Percentiles rank a stretch among this genome's conserved stretches.
Evolutionary conservation across 2,113 vertebrate species (phyloP).

Genomic region (Tichodroma muraria): DNA sequence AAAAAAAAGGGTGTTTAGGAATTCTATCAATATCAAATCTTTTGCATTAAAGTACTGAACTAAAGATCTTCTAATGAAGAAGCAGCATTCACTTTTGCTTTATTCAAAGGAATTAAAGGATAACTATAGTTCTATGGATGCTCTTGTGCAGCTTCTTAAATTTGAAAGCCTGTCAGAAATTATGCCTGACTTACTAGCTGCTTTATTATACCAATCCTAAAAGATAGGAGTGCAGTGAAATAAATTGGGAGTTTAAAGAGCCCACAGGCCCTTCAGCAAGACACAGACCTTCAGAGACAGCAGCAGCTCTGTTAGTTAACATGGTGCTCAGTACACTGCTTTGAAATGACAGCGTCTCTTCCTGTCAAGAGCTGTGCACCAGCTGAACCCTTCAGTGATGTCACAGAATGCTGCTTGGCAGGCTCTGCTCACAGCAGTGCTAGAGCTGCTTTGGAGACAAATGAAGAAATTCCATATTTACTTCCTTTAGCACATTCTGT

Average conservation of each 20-base stretch:
- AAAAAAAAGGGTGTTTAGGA: slow-evolving; percentile 42
- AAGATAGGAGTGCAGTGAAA: background rate
- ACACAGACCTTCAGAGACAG: background rate
- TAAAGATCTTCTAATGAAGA: background rate
- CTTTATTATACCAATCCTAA: background rate
- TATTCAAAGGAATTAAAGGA: slow-evolving; percentile 14
- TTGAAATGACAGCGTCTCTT: background rate
- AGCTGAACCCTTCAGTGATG: background rate
- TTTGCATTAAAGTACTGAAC: background rate
- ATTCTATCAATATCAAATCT: slow-evolving; percentile 16
- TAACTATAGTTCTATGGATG: background rate
- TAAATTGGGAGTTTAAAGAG: background rate
- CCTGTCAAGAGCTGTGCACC: background rate
- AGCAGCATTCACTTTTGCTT: background rate
- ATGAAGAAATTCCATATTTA: background rate
- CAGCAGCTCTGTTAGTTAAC: background rate
- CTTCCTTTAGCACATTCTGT: background rate
- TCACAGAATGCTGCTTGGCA: background rate
- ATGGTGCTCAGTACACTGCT: background rate
- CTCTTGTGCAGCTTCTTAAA: background rate
- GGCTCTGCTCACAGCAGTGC: background rate
- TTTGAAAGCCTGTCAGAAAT: background rate
- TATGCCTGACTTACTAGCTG: background rate
- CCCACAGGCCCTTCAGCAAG: background rate
- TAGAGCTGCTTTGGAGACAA: background rate